Evolutionary conservation across 1,140 invertebrate species (phyloP), one percentile per base, ranked within the genome.

Genomic region (Diorhabda sublineata): DNA sequence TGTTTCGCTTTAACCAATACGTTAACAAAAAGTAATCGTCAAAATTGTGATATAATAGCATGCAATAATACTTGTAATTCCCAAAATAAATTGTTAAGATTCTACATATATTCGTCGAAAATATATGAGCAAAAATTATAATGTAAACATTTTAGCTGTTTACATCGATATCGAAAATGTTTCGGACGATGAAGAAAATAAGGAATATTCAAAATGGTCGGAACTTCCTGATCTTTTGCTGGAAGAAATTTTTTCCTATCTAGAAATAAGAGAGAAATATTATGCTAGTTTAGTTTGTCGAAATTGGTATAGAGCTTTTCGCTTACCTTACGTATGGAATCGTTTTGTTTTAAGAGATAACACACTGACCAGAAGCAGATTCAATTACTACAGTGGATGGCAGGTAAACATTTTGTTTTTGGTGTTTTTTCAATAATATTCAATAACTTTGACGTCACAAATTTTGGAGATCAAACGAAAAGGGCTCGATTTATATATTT

Each of bases 361-460:
- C 6, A 92, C 91, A 0, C 80, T 95, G 3, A 93, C 91, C 0
- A 84, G 91, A 65, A 83, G 89, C 3, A 89, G 89, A 76, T 94
- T 88, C 77, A 93, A 93, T 79, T 92, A 93, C 74, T 93, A 93
- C 79, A 90, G 89, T 65, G 92, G 92, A 6, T 94, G 92, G 88
- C 89, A 91, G 80, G 85, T 87, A 79, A 59, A 26, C 26, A 26
- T 26, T 26, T 26, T 26, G 26, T 26, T 26, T 26, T 26, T 26
- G 26, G 26, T 26, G 52, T 64, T 61, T 41, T 42, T 42, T 42
- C 2, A 52, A 63, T 8, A 43, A 2, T 7, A n/a, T 11, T 47
- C 44, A 64, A 9, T 52, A 26, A 26, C 26, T 26, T 26, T 26
- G 26, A 26, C 26, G 26, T 26, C 26, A 26, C 26, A 26, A 1